Evolutionary conservation across 2,797 vertebrate species (phyloP), one percentile per base, ranked within the genome.

Genomic region (Nyctalus aviator): DNA sequence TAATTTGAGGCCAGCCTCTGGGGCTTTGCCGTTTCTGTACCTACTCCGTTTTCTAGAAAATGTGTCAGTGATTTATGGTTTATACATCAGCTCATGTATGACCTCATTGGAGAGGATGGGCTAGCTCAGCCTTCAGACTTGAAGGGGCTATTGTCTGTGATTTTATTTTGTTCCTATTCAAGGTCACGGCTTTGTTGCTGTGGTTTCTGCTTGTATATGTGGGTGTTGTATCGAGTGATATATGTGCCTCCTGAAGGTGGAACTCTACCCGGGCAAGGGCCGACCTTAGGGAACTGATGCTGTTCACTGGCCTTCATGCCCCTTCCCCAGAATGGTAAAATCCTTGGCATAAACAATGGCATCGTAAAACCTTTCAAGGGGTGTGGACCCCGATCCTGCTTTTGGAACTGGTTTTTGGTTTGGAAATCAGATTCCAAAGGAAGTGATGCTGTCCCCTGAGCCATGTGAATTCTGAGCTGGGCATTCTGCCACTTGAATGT

Each of bases 221-320:
- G 76, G 3, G 6, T 21, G 5, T 35, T 6, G 2, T 4, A 2
- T 9, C 4, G 21, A 59, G 5, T 6, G 20, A 46, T 2, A 2
- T 3, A 8, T n/a, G 2, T 25, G 12, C 20, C 41, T 30, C 30
- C 27, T 9, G 13, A 15, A 6, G 37, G 30, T 20, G 14, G 57
- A 23, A 44, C 0, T 5, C 25, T 8, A 12, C 4, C 6, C 0
- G 8, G 46, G 8, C 6, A 21, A 35, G 6, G 37, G 27, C 30
- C n/a, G 30, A 37, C 7, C 10, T 9, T 57, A 35, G 1, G 12
- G 59, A n/a, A 25, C 23, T 14, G 1, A 2, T 44, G 66, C 27
- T 30, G 8, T 4, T n/a, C 2, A 0, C 5, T 62, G 83, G 27
- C 11, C 0, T 0, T 32, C 13, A 4, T 5, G 23, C 3, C 1